Conservation (phyloP, 2,797 vertebrate genomes). For the Kryptopterus vitreolus region DNA sequence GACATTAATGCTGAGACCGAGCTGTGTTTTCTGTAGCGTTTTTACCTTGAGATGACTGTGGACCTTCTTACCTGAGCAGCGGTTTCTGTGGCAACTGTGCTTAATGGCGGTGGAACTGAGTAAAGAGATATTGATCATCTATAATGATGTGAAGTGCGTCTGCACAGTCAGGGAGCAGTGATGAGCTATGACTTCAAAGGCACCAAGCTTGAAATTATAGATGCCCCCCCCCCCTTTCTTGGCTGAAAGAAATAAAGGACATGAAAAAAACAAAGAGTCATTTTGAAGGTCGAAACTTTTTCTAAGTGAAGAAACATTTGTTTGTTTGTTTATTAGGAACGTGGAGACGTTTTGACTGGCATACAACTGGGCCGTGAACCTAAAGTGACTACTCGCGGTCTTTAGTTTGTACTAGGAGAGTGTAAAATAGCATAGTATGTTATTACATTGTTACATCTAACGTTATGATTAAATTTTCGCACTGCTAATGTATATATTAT, state of each 20-base stretch:
- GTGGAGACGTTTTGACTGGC: too few species aligned
- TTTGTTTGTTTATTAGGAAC: too few species aligned
- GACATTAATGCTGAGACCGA: background rate
- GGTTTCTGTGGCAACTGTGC: slow-evolving; percentile 86
- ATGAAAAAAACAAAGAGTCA: background rate
- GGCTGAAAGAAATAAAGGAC: slow-evolving; percentile 1
- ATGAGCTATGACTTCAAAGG: slow-evolving; percentile 71
- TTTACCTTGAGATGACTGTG: slow-evolving; percentile 62
- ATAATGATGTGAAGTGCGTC: slow-evolving; percentile 78
- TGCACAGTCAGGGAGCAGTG: slow-evolving; percentile 80
- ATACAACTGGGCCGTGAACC: too few species aligned
- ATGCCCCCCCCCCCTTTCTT: slow-evolving; percentile 66
- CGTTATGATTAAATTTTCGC: background rate
- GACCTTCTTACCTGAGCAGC: slow-evolving; percentile 66
- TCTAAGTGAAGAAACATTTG: background rate
- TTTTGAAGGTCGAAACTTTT: background rate
- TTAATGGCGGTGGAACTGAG: slow-evolving; percentile 72
- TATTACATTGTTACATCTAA: background rate
- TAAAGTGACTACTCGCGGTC: background rate
- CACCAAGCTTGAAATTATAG: slow-evolving; percentile 68
- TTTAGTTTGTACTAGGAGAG: background rate
- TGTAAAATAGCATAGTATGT: background rate
- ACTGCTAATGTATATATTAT: background rate
- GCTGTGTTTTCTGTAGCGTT: slow-evolving; percentile 47
- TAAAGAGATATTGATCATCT: slow-evolving; percentile 90